Conservation (phyloP, 2,797 vertebrate genomes). For the Eulemur albifrons region DNA sequence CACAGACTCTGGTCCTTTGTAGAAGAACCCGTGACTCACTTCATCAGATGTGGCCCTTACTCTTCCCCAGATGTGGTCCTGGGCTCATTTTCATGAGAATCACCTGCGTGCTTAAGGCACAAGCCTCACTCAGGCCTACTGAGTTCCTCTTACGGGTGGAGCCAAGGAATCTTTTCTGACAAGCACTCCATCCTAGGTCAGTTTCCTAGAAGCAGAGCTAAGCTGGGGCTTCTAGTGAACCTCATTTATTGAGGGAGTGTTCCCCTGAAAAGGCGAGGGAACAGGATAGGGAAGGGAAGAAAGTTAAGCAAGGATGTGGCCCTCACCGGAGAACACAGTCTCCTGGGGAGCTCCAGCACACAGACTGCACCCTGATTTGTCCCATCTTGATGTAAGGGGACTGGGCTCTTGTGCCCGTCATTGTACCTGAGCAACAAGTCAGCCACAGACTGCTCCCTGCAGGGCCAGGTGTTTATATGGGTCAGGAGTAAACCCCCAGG, state of each 20-base stretch:
- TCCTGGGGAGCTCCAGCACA: background rate
- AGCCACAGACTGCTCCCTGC: background rate
- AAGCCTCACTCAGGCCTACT: background rate
- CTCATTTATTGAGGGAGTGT: background rate
- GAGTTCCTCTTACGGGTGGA: background rate
- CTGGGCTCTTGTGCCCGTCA: background rate
- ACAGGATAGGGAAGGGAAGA: background rate
- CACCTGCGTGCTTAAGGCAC: background rate
- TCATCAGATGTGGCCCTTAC: too few species aligned
- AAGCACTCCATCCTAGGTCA: background rate
- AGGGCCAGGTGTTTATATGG: background rate
- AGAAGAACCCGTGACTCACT: background rate
- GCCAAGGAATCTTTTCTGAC: background rate
- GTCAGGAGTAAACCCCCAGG: too few species aligned
- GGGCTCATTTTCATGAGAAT: background rate
- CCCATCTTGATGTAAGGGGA: background rate
- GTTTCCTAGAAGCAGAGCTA: background rate
- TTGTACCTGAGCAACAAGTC: rapidly evolving
- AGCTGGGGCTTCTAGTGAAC: background rate
- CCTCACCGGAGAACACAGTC: background rate
- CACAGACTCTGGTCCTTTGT: background rate
- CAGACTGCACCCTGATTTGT: background rate
- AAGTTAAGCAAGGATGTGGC: background rate
- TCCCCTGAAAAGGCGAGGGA: background rate
- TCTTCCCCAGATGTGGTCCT: too few species aligned